A percentile compares a stretch with the other conserved stretches of the same genome.
Conservation (phyloP, 2,113 vertebrate genomes). For the Typhlomys cinereus region DNA sequence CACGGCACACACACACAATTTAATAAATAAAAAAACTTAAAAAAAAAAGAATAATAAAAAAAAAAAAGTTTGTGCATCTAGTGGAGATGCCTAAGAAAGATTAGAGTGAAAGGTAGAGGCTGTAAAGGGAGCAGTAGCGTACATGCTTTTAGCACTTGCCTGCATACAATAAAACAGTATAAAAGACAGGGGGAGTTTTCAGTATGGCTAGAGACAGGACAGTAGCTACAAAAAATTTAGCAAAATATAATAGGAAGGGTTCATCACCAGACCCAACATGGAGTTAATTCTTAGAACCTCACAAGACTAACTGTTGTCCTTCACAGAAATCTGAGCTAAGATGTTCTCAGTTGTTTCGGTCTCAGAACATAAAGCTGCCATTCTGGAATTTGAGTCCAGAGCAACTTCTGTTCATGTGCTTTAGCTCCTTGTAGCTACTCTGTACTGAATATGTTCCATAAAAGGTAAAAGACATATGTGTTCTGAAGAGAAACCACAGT, state of each 20-base stretch:
- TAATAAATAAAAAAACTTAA: too few species aligned
- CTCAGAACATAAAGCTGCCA: not conserved
- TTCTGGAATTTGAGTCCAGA: not conserved
- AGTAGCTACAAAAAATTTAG: not conserved
- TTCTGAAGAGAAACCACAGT: not conserved
- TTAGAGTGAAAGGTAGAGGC: not conserved
- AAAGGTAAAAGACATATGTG: not conserved
- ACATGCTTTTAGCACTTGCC: not conserved
- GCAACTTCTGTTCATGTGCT: not conserved
- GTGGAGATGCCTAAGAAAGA: not conserved
- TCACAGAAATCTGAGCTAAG: not conserved
- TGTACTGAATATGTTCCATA: not conserved
- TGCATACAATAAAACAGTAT: not conserved
- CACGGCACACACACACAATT: too few species aligned
- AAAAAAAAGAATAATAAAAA: too few species aligned
- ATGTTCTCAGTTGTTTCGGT: not conserved
- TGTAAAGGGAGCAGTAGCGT: not conserved
- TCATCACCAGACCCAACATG: not conserved
- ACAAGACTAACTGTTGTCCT: not conserved
- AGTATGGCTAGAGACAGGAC: not conserved
- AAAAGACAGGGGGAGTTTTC: not conserved
- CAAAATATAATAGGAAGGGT: not conserved
- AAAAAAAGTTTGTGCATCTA: not conserved
- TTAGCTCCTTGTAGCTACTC: slow-evolving; percentile 27
- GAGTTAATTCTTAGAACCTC: slow-evolving; percentile 6